Evolutionary conservation across 53 echinoderm and acorn worm species (phyloP).

Genomic region (Luidia sarsii): DNA sequence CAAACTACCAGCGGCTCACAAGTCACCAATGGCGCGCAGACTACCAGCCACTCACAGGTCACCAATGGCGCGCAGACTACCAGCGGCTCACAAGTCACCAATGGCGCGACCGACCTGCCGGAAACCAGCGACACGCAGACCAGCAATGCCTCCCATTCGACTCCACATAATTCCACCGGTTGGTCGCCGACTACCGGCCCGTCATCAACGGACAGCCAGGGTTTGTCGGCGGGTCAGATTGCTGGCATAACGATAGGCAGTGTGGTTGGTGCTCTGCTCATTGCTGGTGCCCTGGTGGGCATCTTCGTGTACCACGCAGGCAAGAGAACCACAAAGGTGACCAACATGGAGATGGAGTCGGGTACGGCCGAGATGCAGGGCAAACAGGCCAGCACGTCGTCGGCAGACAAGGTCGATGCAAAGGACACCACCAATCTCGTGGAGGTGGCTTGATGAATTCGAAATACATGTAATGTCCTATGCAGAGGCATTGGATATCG

Average conservation of each 20-base stretch:
- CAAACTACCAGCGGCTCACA: too few species aligned
- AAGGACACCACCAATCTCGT: too few species aligned
- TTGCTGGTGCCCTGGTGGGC: background rate
- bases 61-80: too few species aligned
- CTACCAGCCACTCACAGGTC: too few species aligned
- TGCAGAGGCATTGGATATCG: background rate
- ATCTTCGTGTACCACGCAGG: background rate
- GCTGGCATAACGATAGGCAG: constrained; percentile 23
- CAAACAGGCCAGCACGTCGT: background rate
- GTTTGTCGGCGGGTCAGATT: constrained; percentile 19
- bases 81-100: too few species aligned
- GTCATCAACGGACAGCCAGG: too few species aligned
- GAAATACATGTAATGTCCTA: background rate
- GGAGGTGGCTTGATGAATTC: background rate
- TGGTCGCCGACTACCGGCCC: background rate
- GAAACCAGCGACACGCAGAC: background rate
- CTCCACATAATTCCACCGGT: background rate
- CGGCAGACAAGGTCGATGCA: background rate
- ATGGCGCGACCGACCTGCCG: background rate
- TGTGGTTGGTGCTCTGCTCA: background rate
- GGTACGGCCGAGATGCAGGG: background rate
- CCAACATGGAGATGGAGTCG: constrained; percentile 14
- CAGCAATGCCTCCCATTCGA: background rate
- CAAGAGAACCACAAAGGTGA: constrained; percentile 4
- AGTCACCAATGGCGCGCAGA: too few species aligned